Evolutionary conservation across 2,797 vertebrate species (phyloP).

Genomic region (Meda fulgida): DNA sequence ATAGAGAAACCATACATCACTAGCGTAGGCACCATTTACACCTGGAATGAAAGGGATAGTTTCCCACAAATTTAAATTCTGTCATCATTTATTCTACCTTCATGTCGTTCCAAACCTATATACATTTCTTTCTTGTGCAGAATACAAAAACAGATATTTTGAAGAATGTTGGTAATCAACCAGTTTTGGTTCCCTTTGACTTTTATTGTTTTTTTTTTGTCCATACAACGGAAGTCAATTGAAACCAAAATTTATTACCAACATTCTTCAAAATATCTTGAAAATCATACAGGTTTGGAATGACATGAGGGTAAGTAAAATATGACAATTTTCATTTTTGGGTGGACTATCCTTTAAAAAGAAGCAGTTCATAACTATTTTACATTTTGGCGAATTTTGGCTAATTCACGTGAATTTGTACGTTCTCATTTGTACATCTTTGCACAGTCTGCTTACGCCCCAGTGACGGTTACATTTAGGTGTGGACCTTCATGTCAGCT

Average conservation of each 20-base stretch:
- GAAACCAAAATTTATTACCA: no score
- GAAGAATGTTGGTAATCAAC: not conserved
- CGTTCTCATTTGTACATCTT: not conserved
- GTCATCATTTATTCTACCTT: not conserved
- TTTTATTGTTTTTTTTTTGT: not conserved
- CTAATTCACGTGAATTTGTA: not conserved
- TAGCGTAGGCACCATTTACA: not conserved
- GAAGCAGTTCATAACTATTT: not conserved
- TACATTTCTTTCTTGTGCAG: not conserved
- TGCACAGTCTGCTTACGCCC: not conserved
- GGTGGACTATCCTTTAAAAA: not conserved
- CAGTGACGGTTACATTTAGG: not conserved
- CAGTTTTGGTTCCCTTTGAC: not conserved
- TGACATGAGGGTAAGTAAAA: no score
- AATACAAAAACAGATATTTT: not conserved
- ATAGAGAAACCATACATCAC: conserved; percentile 3
- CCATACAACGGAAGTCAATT: not conserved
- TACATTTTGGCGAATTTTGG: not conserved
- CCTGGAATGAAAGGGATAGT: not conserved
- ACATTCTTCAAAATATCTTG: not conserved
- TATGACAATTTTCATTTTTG: not conserved
- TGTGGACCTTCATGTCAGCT: no score
- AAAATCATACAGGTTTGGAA: no score
- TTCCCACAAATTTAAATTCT: not conserved
- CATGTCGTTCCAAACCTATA: not conserved